Evolutionary conservation across 1,140 invertebrate genomes (phyloP).

Genomic region (Sitophilus oryzae): DNA sequence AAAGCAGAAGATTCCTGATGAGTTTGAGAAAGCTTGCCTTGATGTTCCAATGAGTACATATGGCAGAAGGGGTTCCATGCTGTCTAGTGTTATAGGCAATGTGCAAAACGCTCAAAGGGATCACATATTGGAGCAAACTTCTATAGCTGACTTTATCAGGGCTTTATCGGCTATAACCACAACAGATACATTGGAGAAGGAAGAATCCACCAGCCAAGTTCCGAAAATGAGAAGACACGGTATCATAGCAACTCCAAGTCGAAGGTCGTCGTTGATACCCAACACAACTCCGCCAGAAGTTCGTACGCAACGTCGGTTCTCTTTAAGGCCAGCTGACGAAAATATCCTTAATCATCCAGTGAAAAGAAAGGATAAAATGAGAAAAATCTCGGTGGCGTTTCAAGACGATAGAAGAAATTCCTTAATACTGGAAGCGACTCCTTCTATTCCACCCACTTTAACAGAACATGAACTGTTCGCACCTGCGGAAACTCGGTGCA

Average conservation of each 20-base stretch:
- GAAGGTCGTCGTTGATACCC: slow-evolving; percentile 27
- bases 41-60: slow-evolving; percentile 4
- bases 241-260: slow-evolving; percentile 1
- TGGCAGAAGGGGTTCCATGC: slow-evolving; percentile 10
- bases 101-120: slow-evolving; percentile 44
- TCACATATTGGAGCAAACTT: slow-evolving; percentile 66
- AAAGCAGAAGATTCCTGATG: slow-evolving; percentile 26
- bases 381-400: slow-evolving; percentile 18
- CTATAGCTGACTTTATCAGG: slow-evolving; percentile 65
- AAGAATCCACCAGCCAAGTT: slow-evolving; percentile 48
- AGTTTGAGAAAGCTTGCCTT: neutral
- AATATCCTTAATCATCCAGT: slow-evolving; percentile 16
- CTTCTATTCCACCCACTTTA: slow-evolving; percentile 17
- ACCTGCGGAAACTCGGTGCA: neutral
- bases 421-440: neutral
- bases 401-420: slow-evolving; percentile 11
- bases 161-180: slow-evolving; percentile 53
- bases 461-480: slow-evolving; percentile 7
- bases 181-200: slow-evolving; percentile 32
- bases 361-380: slow-evolving; percentile 10
- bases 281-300: neutral
- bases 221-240: slow-evolving; percentile 20
- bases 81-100: too few species aligned
- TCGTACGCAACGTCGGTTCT: slow-evolving; percentile 42
- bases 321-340: slow-evolving; percentile 45